Evolutionary conservation across 2,113 vertebrate species (phyloP).

Genomic region (Megalops atlanticus): DNA sequence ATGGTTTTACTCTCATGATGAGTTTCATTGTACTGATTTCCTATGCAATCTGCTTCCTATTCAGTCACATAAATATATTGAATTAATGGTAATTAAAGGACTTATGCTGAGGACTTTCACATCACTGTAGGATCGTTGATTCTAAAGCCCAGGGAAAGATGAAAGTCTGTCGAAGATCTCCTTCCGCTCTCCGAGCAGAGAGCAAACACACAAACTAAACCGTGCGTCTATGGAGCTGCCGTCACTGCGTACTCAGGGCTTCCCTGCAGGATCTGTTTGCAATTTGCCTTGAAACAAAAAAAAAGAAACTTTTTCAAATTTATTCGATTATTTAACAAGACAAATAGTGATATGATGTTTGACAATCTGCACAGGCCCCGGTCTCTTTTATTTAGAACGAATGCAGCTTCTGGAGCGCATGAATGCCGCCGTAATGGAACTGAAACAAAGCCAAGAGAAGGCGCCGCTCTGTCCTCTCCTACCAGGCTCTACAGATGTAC

Average conservation of each 20-base stretch:
- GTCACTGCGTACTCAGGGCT: background rate
- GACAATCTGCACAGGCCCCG: background rate
- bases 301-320: background rate
- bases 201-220: conserved; percentile 2
- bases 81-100: background rate
- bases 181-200: background rate
- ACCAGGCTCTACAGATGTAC: conserved; percentile 79
- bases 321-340: background rate
- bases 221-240: background rate
- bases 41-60: background rate
- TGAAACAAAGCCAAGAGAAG: background rate
- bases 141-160: background rate
- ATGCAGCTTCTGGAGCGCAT: background rate
- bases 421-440: background rate
- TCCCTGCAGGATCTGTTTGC: background rate
- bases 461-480: conserved; percentile 63
- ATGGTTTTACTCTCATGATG: background rate
- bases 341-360: background rate
- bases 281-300: background rate
- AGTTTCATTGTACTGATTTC: background rate
- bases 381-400: background rate
- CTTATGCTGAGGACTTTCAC: background rate
- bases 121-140: background rate
- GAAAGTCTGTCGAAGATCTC: background rate
- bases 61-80: background rate